Percentiles rank a stretch among this genome's conserved stretches.
Evolutionary conservation across 37 sponge, comb jelly and placozoan genomes (phyloP).

Genomic region (Aplysina aerophoba): DNA sequence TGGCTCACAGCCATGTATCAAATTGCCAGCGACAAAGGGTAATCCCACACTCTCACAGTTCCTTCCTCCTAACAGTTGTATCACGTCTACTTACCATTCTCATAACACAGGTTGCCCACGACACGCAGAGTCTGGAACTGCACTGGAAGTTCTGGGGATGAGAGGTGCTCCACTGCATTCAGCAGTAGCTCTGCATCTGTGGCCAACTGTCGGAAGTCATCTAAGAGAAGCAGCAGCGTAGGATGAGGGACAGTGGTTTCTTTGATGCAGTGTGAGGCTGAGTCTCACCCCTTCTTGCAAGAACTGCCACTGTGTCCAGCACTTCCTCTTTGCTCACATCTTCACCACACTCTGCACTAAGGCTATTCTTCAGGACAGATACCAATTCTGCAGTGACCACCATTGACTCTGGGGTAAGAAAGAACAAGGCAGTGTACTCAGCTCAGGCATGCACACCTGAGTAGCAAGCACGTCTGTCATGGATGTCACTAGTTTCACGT

Average conservation of each 20-base stretch:
- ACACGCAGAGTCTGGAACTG: constrained; percentile 62
- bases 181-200: not conserved
- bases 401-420: too few species aligned
- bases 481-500: too few species aligned
- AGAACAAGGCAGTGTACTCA: too few species aligned
- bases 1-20: too few species aligned
- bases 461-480: too few species aligned
- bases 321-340: constrained; percentile 2
- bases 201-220: not conserved
- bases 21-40: too few species aligned
- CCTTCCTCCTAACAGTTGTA: too few species aligned
- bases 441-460: too few species aligned
- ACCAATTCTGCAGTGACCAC: too few species aligned
- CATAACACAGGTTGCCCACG: constrained; percentile 75
- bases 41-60: too few species aligned
- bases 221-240: not conserved
- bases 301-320: constrained; percentile 1
- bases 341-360: too few species aligned
- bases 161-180: not conserved
- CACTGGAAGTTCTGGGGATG: not conserved
- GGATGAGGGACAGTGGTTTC: not conserved
- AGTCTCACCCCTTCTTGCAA: constrained; percentile 15
- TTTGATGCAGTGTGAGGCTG: not conserved
- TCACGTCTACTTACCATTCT: constrained; percentile 48
- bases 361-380: too few species aligned